These are phyloP conservation scores for Drosophila seclusa DNA, from an alignment of 2,888 invertebrate genomes.

Conservation along the genomic window DNA sequence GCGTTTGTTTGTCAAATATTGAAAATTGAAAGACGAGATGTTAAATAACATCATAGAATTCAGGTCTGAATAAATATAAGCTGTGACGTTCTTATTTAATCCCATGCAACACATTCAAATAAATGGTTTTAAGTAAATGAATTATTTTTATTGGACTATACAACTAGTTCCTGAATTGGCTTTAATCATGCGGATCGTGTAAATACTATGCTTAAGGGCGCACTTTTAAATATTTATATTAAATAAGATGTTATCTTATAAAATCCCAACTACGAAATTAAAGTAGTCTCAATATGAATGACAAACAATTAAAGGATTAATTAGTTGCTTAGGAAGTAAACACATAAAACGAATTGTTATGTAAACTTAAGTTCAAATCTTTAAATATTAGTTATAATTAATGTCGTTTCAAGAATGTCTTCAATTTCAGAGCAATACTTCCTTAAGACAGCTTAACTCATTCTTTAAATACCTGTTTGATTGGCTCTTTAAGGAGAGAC, in stretches of 20 bases:
- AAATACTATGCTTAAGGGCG: not conserved
- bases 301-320: not conserved
- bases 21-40: no score
- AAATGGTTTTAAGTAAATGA: not conserved
- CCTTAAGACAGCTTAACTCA: not conserved
- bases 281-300: not conserved
- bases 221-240: not conserved
- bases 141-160: no score
- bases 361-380: not conserved
- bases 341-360: not conserved
- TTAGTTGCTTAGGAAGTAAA: not conserved
- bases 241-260: not conserved
- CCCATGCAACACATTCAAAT: not conserved
- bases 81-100: not conserved
- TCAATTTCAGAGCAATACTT: not conserved
- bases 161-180: not conserved
- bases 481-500: constrained; percentile 4
- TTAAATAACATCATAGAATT: constrained; percentile 3
- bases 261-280: not conserved
- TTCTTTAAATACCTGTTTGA: constrained; percentile 5
- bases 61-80: not conserved
- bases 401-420: not conserved
- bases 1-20: constrained; percentile 1
- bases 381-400: not conserved
- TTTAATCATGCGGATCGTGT: not conserved